A percentile compares a stretch with the other conserved stretches of the same genome.
Conservation (phyloP, 1,140 invertebrate genomes). For the Stegodyphus mimosarum region DNA sequence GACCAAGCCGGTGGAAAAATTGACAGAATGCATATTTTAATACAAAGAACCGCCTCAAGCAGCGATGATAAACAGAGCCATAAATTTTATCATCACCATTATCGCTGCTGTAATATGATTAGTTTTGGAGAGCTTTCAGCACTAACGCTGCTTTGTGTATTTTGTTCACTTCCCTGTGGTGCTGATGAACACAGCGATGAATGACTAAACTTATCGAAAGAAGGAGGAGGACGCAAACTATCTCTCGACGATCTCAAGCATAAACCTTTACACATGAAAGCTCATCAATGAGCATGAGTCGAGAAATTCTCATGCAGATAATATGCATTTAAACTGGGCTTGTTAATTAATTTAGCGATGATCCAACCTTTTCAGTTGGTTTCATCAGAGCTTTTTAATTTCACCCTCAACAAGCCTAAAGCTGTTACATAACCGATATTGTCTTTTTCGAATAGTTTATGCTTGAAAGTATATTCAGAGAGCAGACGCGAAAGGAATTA, state of each 20-base stretch:
- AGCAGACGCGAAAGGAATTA: too few relatives aligned
- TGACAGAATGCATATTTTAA: conserved; percentile 58
- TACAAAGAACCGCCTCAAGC: conserved; percentile 56
- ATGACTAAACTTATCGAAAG: conserved; percentile 47
- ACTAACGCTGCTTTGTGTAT: conserved; percentile 55
- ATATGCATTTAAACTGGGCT: conserved; percentile 48
- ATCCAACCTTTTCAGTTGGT: not conserved
- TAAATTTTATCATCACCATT: conserved; percentile 59
- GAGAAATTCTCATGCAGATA: conserved; percentile 44
- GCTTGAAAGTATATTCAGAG: too few relatives aligned
- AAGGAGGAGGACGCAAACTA: conserved; percentile 13
- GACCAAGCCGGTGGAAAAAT: conserved; percentile 53
- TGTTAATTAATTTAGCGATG: conserved; percentile 58
- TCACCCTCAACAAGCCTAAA: not conserved
- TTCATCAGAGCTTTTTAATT: not conserved
- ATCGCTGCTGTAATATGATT: conserved; percentile 57
- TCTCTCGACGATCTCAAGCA: conserved; percentile 20
- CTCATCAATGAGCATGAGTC: not conserved
- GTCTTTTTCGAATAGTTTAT: too few relatives aligned
- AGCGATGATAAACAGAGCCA: conserved; percentile 57
- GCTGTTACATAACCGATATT: too few relatives aligned
- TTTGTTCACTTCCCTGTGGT: conserved; percentile 34
- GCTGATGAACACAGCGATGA: conserved; percentile 49
- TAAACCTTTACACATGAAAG: conserved; percentile 15
- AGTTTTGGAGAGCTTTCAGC: conserved; percentile 51